Evolutionary conservation across 2,113 vertebrate genomes (phyloP).

Genomic region (Lethenteron camtschaticum): DNA sequence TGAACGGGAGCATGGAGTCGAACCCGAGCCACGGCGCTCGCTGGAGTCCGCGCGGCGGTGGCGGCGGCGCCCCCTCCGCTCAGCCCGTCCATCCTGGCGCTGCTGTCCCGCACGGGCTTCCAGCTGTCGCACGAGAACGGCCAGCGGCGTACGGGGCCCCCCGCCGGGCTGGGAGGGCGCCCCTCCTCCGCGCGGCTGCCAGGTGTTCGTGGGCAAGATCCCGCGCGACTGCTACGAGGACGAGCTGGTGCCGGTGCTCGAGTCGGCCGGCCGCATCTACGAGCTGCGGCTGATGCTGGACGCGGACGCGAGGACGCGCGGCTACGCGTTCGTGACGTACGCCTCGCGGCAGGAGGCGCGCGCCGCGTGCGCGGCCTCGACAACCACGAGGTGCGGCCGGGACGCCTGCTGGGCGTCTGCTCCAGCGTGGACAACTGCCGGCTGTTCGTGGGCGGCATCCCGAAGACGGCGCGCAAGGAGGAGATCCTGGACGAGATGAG

Average conservation of each 20-base stretch:
- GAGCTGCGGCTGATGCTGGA: slow-evolving; percentile 95
- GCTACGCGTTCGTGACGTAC: slow-evolving; percentile 90
- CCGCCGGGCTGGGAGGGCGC: slow-evolving; percentile 59
- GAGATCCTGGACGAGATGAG: slow-evolving; percentile 81
- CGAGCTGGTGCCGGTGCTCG: slow-evolving; percentile 67
- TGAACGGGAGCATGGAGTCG: too few relatives aligned
- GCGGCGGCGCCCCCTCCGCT: too few relatives aligned
- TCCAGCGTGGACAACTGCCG: slow-evolving; percentile 81
- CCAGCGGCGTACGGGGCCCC: slow-evolving; percentile 2
- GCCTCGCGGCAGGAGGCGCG: slow-evolving; percentile 60
- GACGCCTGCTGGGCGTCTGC: slow-evolving; percentile 75
- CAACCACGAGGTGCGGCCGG: slow-evolving; percentile 62
- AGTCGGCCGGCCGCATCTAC: slow-evolving; percentile 58
- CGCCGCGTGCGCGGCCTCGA: slow-evolving; percentile 54
- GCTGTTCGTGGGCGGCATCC: slow-evolving; percentile 74
- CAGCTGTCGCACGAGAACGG: slow-evolving; percentile 3
- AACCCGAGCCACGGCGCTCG: too few relatives aligned
- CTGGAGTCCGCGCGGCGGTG: too few relatives aligned
- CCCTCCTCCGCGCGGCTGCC: slow-evolving; percentile 68
- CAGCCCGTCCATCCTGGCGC: neutral
- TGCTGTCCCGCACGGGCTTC: slow-evolving; percentile 1
- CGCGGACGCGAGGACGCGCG: slow-evolving; percentile 80
- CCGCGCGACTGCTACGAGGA: slow-evolving; percentile 85
- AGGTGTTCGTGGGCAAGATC: slow-evolving; percentile 94
- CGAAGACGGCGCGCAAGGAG: slow-evolving; percentile 70